A percentile compares a stretch with the other conserved stretches of the same genome.
Conservation (phyloP, 1,140 invertebrate genomes). For the Apis cerana region DNA sequence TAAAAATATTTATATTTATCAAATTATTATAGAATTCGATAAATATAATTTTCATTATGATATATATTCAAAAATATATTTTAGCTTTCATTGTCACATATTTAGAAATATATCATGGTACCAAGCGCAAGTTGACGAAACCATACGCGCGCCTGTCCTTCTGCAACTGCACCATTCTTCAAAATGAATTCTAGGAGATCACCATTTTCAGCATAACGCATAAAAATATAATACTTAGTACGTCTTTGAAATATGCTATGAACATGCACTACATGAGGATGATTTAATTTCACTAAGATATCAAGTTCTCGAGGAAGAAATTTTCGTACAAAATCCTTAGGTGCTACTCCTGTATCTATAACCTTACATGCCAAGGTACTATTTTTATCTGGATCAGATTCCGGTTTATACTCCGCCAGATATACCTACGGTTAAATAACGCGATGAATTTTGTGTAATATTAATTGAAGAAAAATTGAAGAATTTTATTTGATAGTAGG, state of each 20-base stretch:
- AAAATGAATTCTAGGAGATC: slow-evolving; percentile 85
- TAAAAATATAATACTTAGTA: slow-evolving; percentile 86
- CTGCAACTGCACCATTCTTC: slow-evolving; percentile 83
- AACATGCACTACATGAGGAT: slow-evolving; percentile 87
- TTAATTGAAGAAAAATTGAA: slow-evolving; percentile 18
- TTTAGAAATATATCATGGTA: slow-evolving; percentile 16
- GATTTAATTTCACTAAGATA: slow-evolving; percentile 86
- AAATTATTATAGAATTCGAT: no score
- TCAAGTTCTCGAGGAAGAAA: slow-evolving; percentile 89
- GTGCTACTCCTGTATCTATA: slow-evolving; percentile 86
- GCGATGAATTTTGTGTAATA: neutral
- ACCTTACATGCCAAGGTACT: slow-evolving; percentile 87
- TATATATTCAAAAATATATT: no score
- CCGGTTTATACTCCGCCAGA: slow-evolving; percentile 82
- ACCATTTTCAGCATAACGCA: slow-evolving; percentile 86
- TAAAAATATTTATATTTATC: no score
- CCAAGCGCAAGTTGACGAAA: slow-evolving; percentile 85
- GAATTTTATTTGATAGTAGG: neutral
- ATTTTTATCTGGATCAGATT: slow-evolving; percentile 60
- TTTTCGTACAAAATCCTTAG: slow-evolving; percentile 87
- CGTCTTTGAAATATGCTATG: slow-evolving; percentile 86
- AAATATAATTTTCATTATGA: no score
- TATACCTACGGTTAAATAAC: slow-evolving; percentile 80
- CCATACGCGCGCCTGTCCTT: slow-evolving; percentile 86
- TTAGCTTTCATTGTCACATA: no score